Evolutionary conservation across 2,888 invertebrate species (phyloP).

Genomic region (Phalangium opilio): DNA sequence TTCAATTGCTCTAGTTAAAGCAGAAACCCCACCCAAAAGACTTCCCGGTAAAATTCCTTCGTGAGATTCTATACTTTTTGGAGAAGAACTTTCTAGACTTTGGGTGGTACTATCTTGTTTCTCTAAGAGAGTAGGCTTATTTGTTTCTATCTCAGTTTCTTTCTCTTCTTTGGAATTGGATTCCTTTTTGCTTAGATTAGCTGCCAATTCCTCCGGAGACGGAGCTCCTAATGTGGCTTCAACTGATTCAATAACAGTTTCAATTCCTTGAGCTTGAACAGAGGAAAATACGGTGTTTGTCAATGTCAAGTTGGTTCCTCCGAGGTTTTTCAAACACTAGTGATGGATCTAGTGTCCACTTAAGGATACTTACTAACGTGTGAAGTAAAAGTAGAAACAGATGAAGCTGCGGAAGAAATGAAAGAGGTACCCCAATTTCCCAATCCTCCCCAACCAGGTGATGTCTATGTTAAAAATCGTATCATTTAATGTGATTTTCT

Average conservation of each 20-base stretch:
- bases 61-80: too few species aligned
- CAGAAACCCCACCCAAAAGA: conserved; percentile 47
- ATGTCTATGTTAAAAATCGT: conserved; percentile 13
- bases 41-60: background rate
- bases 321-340: background rate
- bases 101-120: too few species aligned
- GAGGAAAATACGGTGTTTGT: too few species aligned
- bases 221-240: conserved; percentile 71
- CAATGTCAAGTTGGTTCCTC: too few species aligned
- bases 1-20: conserved; percentile 41
- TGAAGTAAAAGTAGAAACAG: conserved; percentile 57
- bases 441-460: conserved; percentile 38
- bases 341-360: conserved; percentile 1
- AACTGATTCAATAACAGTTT: conserved; percentile 45
- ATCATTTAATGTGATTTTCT: too few species aligned
- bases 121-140: too few species aligned
- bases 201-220: conserved; percentile 59
- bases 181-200: conserved; percentile 21
- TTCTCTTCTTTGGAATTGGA: too few species aligned
- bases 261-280: conserved; percentile 55
- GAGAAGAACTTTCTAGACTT: too few species aligned
- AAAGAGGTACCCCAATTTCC: conserved; percentile 61
- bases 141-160: too few species aligned
- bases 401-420: conserved; percentile 55
- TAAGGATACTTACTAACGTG: conserved; percentile 41